These are phyloP conservation scores for Trematomus bernacchii DNA, from an alignment of 2,797 vertebrate species.

Conservation along the genomic window DNA sequence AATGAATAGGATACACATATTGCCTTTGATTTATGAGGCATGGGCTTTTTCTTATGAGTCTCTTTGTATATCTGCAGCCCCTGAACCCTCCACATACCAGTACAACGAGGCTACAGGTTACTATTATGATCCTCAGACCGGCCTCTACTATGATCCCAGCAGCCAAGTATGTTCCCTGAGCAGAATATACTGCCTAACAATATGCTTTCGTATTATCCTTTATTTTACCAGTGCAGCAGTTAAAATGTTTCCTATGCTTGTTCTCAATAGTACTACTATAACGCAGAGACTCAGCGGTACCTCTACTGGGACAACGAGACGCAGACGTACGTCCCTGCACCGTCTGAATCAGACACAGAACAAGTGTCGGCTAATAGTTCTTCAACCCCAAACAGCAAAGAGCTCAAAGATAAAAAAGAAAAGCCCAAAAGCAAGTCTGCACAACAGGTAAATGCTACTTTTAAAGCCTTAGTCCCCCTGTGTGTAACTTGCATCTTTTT, in stretches of 20 bases:
- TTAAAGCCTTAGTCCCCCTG: not conserved
- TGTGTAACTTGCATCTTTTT: not conserved
- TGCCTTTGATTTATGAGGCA: not conserved
- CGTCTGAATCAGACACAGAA: slow-evolving; percentile 67
- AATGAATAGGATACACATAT: not conserved
- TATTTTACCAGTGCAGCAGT: not conserved
- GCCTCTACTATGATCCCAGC: slow-evolving; percentile 94
- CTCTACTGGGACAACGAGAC: slow-evolving; percentile 95
- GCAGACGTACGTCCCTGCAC: slow-evolving; percentile 88
- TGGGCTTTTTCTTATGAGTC: not conserved
- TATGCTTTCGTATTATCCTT: not conserved
- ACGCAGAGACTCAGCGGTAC: slow-evolving; percentile 93
- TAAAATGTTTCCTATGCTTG: not conserved
- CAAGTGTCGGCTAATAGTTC: slow-evolving; percentile 42
- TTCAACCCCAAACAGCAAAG: slow-evolving; percentile 85
- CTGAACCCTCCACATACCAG: slow-evolving; percentile 93
- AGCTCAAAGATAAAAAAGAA: slow-evolving; percentile 93
- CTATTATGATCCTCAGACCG: slow-evolving; percentile 92
- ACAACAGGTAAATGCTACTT: slow-evolving; percentile 86
- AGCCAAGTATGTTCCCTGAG: slow-evolving; percentile 86
- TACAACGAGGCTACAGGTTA: slow-evolving; percentile 96
- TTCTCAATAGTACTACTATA: slow-evolving; percentile 92
- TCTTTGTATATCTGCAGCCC: slow-evolving; percentile 75
- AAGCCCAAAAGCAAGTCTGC: slow-evolving; percentile 96
- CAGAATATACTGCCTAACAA: not conserved